Evolutionary conservation across 2,113 vertebrate genomes (phyloP).

Genomic region (Acinonyx jubatus): DNA sequence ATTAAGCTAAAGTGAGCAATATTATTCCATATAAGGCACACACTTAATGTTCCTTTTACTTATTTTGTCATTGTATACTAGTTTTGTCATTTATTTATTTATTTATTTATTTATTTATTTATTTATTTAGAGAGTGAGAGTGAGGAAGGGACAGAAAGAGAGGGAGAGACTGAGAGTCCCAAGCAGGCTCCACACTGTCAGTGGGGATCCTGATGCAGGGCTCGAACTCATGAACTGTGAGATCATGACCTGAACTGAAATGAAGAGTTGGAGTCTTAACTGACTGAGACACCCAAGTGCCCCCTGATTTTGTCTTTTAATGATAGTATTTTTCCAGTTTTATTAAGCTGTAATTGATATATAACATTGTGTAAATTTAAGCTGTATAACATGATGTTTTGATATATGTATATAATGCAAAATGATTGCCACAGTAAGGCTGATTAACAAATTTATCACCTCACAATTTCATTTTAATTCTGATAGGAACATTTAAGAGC

Average conservation of each 20-base stretch:
- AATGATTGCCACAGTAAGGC: neutral
- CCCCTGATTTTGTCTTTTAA: neutral
- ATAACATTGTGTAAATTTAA: neutral
- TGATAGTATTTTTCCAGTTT: neutral
- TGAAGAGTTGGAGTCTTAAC: no score
- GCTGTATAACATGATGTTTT: no score
- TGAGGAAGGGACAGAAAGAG: no score
- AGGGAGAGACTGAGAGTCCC: no score
- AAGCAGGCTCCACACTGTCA: no score
- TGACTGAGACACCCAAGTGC: no score
- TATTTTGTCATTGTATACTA: neutral
- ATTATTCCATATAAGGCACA: neutral
- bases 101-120: no score
- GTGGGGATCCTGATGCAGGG: no score
- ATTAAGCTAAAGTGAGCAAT: neutral
- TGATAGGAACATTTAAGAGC: neutral
- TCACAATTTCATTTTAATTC: neutral
- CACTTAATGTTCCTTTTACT: neutral
- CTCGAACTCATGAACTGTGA: no score
- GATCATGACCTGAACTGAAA: no score
- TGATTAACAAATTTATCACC: neutral
- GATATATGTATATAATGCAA: neutral
- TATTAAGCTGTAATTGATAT: neutral
- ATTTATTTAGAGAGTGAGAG: no score
- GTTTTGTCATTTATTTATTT: neutral